Base-by-base conservation (phyloP, 2,797 vertebrate genomes). In the Spizella passerina region DNA sequence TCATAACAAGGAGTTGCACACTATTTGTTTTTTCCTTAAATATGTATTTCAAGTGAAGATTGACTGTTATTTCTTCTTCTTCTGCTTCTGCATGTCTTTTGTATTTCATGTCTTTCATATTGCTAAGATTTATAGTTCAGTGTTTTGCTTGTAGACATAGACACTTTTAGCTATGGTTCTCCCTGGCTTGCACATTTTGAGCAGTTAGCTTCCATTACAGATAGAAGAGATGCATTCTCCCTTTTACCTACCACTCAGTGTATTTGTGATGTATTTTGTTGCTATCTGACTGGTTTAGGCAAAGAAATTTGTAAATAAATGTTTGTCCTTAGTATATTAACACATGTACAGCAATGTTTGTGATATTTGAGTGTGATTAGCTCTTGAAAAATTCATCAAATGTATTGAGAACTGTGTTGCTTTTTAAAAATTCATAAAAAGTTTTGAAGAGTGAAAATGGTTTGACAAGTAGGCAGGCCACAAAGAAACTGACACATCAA, bases 401-500 rank as follows among this genome's bases (percentile, higher is more conserved):
- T 96, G 63, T 93, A 84, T 94, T 91, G 88, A 97, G 94, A 97
- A 92, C 88, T 89, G 81, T 85, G 79, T 36, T 47, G 66, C 94
- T 96, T 97, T 96, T 97, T 97, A 95, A 97, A 97, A 98, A 98
- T 97, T 96, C 96, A 94, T 97, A 91, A 53, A 92, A 96, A 96
- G 92, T 98, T 97, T 97, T 97, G 96, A 98, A 97, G 97, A 97
- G 95, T 96, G 94, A 97, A 97, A 98, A 96, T 92, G 91, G 84
- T 93, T 97, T 98, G 97, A 98, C 97, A 97, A 96, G 97, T 94
- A 97, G 96, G 96, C 96, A 98, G 95, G 90, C 93, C 95, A 96
- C 97, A 98, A 97, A 98, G 97, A 96, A 96, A 91, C 96, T 93
- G 97, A 95, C 96, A 97, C 97, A 97, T 97, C 96, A 98, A 98